Evolutionary conservation across 2,888 invertebrate genomes (phyloP).

Genomic region (Ormia ochracea): DNA sequence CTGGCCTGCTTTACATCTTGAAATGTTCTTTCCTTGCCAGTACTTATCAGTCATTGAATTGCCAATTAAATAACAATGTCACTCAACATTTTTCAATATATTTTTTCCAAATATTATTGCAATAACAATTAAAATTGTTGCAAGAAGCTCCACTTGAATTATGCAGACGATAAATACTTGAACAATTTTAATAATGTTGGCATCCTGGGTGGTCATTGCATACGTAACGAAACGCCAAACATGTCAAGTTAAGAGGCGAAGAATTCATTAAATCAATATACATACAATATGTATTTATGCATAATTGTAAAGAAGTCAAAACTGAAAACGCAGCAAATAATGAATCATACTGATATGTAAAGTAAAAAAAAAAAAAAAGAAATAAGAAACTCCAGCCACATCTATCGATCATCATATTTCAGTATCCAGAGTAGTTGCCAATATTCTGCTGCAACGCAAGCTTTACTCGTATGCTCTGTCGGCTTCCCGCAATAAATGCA

Average conservation of each 20-base stretch:
- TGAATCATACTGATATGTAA: constrained; percentile 21
- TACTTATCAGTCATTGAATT: not conserved
- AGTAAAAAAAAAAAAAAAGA: not conserved
- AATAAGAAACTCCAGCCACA: constrained; percentile 18
- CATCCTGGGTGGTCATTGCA: constrained; percentile 49
- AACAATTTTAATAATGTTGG: constrained; percentile 14
- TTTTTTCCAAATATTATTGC: constrained; percentile 6
- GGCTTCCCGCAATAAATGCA: constrained; percentile 11
- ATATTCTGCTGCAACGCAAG: not conserved
- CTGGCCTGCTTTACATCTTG: not conserved
- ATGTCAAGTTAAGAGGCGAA: constrained; percentile 14
- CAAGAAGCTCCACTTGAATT: not conserved
- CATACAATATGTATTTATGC: constrained; percentile 50
- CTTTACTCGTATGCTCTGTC: constrained; percentile 5
- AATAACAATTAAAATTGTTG: constrained; percentile 47
- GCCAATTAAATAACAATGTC: not conserved
- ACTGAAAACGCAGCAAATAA: not conserved
- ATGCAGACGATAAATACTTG: constrained; percentile 3
- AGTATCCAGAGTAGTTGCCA: constrained; percentile 21
- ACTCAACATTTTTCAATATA: not conserved
- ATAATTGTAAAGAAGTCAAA: constrained; percentile 23
- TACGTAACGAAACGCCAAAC: constrained; percentile 2
- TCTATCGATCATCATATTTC: constrained; percentile 54
- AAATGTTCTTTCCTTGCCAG: not conserved
- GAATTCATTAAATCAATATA: constrained; percentile 31